Conservation (phyloP, 2,797 vertebrate species). For the Chanos chanos region DNA sequence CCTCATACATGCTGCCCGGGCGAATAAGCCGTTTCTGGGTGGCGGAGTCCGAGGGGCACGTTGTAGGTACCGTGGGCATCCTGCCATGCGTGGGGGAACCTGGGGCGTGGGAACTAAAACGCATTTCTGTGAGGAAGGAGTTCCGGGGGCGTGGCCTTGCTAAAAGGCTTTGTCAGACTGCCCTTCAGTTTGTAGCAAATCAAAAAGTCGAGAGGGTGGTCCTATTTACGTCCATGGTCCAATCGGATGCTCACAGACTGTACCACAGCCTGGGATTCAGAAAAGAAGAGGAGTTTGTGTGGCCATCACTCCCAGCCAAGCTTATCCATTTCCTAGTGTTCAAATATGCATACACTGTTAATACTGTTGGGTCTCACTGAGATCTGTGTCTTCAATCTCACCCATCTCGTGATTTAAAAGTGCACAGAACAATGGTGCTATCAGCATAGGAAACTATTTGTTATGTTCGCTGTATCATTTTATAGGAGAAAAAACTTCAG, state of each 20-base stretch:
- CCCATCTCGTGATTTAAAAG: no score
- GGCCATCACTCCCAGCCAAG: conserved; percentile 38
- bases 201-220: conserved; percentile 49
- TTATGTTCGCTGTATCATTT: no score
- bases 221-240: conserved; percentile 49
- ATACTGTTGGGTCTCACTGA: not conserved
- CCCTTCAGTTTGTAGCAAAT: conserved; percentile 33
- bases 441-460: no score
- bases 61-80: conserved; percentile 51
- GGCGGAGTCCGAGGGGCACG: conserved; percentile 43
- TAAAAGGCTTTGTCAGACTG: conserved; percentile 32
- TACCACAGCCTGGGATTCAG: conserved; percentile 57
- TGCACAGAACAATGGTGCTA: no score
- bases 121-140: conserved; percentile 38
- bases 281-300: conserved; percentile 27
- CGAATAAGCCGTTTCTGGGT: conserved; percentile 59
- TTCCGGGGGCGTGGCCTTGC: conserved; percentile 24
- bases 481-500: no score
- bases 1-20: conserved; percentile 45
- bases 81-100: conserved; percentile 27
- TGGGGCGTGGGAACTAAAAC: conserved; percentile 41
- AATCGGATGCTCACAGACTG: conserved; percentile 45
- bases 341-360: conserved; percentile 41
- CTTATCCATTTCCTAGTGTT: conserved; percentile 42
- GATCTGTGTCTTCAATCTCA: no score